Conservation (phyloP, 2,888 invertebrate genomes). For the Steromphala cineraria region DNA sequence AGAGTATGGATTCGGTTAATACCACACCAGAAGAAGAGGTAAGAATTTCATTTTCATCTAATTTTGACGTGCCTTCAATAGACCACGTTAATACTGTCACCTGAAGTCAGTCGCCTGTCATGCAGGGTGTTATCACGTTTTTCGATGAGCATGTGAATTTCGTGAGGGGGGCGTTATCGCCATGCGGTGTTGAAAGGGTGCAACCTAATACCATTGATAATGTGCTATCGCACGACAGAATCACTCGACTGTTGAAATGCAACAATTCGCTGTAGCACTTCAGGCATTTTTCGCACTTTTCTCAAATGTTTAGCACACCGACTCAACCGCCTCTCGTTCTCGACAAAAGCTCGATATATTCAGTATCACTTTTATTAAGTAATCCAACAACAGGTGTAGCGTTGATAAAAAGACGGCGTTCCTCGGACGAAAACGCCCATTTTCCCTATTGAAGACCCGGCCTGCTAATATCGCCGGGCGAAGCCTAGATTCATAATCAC, state of each 20-base stretch:
- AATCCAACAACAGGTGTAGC: not conserved
- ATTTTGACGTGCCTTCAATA: not conserved
- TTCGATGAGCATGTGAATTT: not conserved
- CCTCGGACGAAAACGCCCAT: not conserved
- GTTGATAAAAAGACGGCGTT: not conserved
- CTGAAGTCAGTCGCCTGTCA: too few relatives aligned
- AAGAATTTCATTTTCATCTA: constrained; percentile 73
- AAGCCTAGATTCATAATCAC: constrained; percentile 3
- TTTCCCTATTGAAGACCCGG: not conserved
- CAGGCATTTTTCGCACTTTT: not conserved
- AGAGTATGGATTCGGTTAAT: constrained; percentile 98
- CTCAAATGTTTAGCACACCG: too few relatives aligned
- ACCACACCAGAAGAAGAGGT: constrained; percentile 99
- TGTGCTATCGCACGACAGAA: too few relatives aligned
- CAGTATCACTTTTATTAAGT: too few relatives aligned
- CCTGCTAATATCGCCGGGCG: not conserved
- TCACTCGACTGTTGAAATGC: constrained; percentile 15
- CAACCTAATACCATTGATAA: constrained; percentile 5
- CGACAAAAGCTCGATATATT: too few relatives aligned
- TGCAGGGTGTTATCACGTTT: too few relatives aligned
- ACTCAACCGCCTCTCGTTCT: too few relatives aligned
- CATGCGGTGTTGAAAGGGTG: not conserved
- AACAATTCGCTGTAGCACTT: not conserved
- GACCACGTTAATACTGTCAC: not conserved
- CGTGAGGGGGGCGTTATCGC: constrained; percentile 5